Evolutionary conservation across 2,888 invertebrate genomes (phyloP).

Genomic region (Cheilosia impressa): DNA sequence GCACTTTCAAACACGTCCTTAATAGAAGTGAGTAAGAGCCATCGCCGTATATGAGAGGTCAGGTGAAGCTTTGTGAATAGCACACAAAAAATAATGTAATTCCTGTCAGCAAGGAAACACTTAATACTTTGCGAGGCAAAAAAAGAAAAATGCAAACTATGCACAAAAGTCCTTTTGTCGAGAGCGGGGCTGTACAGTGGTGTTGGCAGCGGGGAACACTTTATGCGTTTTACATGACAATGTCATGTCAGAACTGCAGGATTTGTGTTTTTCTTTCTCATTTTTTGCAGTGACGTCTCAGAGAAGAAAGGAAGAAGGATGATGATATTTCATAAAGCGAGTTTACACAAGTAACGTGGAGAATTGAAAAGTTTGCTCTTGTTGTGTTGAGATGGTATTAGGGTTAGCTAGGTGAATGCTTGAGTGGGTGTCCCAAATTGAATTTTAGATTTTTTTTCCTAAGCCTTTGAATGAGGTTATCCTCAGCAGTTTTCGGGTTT

Average conservation of each 20-base stretch:
- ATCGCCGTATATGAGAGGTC: background rate
- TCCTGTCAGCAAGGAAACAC: conserved; percentile 60
- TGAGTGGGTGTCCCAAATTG: conserved; percentile 18
- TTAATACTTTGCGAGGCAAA: conserved; percentile 17
- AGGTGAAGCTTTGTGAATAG: conserved; percentile 30
- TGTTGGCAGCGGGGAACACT: conserved; percentile 21
- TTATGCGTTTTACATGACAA: conserved; percentile 61
- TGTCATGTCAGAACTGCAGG: conserved; percentile 54
- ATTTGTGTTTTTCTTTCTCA: conserved; percentile 5
- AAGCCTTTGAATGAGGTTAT: background rate
- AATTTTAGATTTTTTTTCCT: conserved; percentile 2
- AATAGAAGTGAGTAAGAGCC: conserved; percentile 25
- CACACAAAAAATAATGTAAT: conserved; percentile 33
- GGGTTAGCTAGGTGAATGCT: conserved; percentile 6
- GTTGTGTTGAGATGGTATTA: background rate
- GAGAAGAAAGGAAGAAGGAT: conserved; percentile 5
- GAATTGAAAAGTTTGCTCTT: conserved; percentile 12
- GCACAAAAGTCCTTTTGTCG: conserved; percentile 38
- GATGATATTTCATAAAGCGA: conserved; percentile 27
- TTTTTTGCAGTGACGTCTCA: conserved; percentile 42
- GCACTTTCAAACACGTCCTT: conserved; percentile 47
- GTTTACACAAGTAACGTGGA: conserved; percentile 14
- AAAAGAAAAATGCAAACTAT: conserved; percentile 35
- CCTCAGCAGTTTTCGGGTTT: background rate
- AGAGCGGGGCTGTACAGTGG: background rate